phyloP scores from a whole-genome alignment of 2,113 vertebrate species.

The Saiga tatarica region DNA sequence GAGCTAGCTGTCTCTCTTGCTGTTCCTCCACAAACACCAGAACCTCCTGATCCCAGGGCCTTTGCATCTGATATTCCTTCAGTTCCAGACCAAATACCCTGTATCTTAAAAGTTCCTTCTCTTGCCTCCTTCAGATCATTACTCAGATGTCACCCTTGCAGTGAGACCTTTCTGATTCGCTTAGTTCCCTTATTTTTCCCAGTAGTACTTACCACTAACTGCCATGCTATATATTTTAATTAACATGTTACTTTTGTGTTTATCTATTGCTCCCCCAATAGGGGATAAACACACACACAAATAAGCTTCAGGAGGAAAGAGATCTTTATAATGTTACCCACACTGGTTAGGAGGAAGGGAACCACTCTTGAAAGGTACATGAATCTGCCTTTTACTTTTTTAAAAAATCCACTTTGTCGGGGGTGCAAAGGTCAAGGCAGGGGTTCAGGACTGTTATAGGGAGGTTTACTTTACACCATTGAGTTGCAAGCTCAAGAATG shows the following conservation, averaged over 20 bases:
- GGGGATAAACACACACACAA: background rate
- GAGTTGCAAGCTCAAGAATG: background rate
- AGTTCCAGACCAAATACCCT: background rate
- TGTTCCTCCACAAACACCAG: background rate
- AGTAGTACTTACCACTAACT: background rate
- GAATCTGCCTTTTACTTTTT: constrained; percentile 5
- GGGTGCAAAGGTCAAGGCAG: background rate
- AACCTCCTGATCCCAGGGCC: background rate
- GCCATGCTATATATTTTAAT: background rate
- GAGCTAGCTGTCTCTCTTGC: background rate
- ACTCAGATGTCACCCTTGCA: background rate
- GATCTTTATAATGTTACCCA: background rate
- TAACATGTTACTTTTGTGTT: background rate
- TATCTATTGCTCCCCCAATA: background rate
- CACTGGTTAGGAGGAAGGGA: background rate
- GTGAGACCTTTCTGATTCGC: background rate
- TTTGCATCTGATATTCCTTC: background rate
- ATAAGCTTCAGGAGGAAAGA: background rate
- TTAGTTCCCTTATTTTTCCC: background rate
- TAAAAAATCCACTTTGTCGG: background rate
- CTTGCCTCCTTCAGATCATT: background rate
- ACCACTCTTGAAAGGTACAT: background rate
- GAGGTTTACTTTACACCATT: background rate
- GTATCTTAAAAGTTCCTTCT: background rate
- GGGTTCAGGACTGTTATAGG: background rate